These are phyloP conservation scores for Tipula lateralis DNA, from an alignment of 2,888 invertebrate species.

Conservation along the genomic window DNA sequence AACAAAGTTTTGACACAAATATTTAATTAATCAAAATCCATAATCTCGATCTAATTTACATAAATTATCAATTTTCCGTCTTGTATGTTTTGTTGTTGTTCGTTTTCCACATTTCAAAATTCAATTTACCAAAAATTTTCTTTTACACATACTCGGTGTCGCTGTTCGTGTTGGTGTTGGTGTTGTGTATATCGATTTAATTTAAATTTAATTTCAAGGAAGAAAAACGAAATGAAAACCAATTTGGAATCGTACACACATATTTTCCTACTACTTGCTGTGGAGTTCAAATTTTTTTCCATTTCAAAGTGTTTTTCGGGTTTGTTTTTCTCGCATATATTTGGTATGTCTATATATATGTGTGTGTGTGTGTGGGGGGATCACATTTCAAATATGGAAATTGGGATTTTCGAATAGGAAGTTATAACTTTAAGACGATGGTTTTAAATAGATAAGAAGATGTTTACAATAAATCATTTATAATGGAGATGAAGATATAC, in stretches of 20 bases:
- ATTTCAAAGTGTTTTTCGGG: not conserved
- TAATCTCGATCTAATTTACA: not conserved
- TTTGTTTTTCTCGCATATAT: not conserved
- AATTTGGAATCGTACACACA: not conserved
- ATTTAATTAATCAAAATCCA: constrained; percentile 7
- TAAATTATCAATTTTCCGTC: not conserved
- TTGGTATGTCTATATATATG: not conserved
- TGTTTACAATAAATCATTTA: constrained; percentile 24
- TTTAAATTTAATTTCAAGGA: not conserved
- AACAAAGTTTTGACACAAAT: not conserved
- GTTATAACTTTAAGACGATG: not conserved
- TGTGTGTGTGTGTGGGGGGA: not conserved
- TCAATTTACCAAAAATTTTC: not conserved
- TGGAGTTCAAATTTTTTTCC: not conserved
- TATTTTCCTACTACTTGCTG: not conserved
- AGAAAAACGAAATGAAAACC: not conserved
- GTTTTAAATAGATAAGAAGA: constrained; percentile 13
- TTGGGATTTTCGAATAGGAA: not conserved
- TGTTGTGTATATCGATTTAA: not conserved
- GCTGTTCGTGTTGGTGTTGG: not conserved
- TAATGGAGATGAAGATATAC: not conserved
- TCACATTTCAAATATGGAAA: not conserved
- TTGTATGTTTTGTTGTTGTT: not conserved
- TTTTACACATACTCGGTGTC: not conserved
- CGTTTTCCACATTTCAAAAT: not conserved